Percentiles rank a stretch among this genome's conserved stretches.
phyloP scores from a whole-genome alignment of 2,113 vertebrate genomes.

The Corythaixoides concolor region DNA sequence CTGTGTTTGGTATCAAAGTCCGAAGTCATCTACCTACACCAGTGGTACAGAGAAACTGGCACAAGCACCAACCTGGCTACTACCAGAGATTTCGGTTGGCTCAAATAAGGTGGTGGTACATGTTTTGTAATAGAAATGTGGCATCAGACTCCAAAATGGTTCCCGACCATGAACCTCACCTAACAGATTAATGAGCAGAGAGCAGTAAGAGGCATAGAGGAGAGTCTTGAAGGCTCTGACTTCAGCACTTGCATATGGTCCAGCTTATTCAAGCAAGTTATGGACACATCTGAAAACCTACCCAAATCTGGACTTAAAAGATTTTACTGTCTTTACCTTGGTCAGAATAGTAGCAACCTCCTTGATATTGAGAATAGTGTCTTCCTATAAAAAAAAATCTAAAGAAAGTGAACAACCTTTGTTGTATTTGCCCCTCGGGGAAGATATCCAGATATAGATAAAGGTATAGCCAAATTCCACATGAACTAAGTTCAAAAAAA shows the following conservation, averaged over 20 bases:
- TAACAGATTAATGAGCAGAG: neutral
- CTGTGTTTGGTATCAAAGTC: neutral
- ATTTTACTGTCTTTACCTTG: neutral
- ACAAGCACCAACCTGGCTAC: neutral
- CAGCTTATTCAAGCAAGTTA: neutral
- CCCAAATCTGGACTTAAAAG: neutral
- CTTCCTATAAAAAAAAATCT: neutral
- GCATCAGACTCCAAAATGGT: neutral
- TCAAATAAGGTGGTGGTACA: neutral
- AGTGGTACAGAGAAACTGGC: neutral
- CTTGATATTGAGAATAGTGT: neutral
- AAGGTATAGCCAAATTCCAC: conserved; percentile 10
- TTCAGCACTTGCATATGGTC: neutral
- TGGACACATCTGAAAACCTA: neutral
- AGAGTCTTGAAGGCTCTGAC: neutral
- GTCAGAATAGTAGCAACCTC: neutral
- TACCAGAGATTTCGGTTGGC: neutral
- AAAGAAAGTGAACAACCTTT: neutral
- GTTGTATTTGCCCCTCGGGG: neutral
- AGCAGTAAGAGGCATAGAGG: neutral
- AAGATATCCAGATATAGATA: conserved; percentile 31
- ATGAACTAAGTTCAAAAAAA: conserved; percentile 40
- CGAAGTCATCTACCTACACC: neutral
- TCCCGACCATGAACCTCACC: neutral
- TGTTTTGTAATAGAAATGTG: neutral